Evolutionary conservation across 2,113 vertebrate species (phyloP).

Genomic region (Sapajus apella): DNA sequence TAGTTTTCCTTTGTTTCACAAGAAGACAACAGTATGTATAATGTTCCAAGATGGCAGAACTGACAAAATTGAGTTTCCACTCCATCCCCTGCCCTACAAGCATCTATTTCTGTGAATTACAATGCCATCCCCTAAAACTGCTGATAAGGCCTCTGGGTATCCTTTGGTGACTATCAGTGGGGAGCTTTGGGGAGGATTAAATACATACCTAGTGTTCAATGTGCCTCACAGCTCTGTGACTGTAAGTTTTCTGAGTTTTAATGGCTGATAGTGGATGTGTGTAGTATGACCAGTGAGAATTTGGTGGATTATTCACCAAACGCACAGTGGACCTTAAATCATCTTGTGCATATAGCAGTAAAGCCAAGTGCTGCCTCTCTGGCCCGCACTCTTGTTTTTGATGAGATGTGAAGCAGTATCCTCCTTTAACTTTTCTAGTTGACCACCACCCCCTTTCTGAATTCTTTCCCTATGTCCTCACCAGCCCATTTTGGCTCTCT

Average conservation of each 20-base stretch:
- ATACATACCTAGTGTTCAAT: not conserved
- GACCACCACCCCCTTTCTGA: not conserved
- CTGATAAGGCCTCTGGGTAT: not conserved
- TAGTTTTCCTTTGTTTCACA: not conserved
- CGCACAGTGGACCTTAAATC: too few species aligned
- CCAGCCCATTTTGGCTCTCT: not conserved
- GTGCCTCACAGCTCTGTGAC: not conserved
- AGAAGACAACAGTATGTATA: not conserved
- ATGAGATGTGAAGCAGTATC: not conserved
- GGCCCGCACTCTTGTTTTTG: not conserved
- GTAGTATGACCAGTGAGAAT: not conserved
- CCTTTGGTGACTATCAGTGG: not conserved
- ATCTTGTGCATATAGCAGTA: not conserved
- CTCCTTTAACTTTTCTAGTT: not conserved
- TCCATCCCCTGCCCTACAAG: not conserved
- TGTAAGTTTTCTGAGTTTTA: not conserved
- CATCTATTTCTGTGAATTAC: not conserved
- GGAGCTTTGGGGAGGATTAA: not conserved
- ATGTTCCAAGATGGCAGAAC: not conserved
- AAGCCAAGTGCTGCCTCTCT: not conserved
- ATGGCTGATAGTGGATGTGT: not conserved
- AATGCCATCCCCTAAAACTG: not conserved
- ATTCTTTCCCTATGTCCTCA: not conserved
- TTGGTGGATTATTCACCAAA: not conserved
- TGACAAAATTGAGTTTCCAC: not conserved